Evolutionary conservation across 2,888 invertebrate genomes (phyloP).

Genomic region (Dicranocentrus wangi): DNA sequence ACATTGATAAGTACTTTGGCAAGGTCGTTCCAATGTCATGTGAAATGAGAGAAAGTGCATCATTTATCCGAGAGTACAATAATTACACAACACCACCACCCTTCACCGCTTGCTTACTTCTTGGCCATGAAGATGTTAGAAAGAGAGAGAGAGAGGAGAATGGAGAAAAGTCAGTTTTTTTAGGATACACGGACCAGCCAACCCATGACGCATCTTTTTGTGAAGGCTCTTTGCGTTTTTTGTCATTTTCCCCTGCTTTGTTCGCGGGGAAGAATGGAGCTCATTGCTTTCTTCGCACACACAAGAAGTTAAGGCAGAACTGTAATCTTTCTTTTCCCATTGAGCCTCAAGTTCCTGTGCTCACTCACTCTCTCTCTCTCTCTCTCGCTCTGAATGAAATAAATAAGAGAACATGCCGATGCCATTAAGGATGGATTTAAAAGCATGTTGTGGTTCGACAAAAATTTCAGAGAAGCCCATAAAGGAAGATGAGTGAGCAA

Average conservation of each 20-base stretch:
- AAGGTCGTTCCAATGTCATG: slow-evolving; percentile 61
- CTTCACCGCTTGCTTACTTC: no score
- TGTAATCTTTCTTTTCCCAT: slow-evolving; percentile 33
- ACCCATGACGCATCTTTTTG: no score
- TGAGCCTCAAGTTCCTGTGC: slow-evolving; percentile 12
- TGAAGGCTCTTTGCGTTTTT: neutral
- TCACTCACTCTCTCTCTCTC: no score
- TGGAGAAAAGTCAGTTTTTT: slow-evolving; percentile 1
- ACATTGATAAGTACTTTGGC: slow-evolving; percentile 48
- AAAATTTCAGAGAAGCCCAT: slow-evolving; percentile 34
- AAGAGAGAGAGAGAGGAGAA: neutral
- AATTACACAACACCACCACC: no score
- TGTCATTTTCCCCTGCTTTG: neutral
- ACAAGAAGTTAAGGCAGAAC: neutral
- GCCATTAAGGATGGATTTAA: slow-evolving; percentile 57
- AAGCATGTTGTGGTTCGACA: slow-evolving; percentile 45
- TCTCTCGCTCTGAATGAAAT: slow-evolving; percentile 53
- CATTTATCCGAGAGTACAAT: no score
- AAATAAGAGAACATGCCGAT: slow-evolving; percentile 56
- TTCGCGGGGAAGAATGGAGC: neutral
- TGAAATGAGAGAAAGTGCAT: neutral
- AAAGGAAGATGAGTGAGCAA: slow-evolving; percentile 50
- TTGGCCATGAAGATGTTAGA: no score
- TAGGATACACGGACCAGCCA: neutral
- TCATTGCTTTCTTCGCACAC: slow-evolving; percentile 13